Percentiles rank a stretch among this genome's conserved stretches.
These are phyloP conservation scores for Spodoptera frugiperda DNA, from an alignment of 1,140 invertebrate genomes.

Conservation along the genomic window DNA sequence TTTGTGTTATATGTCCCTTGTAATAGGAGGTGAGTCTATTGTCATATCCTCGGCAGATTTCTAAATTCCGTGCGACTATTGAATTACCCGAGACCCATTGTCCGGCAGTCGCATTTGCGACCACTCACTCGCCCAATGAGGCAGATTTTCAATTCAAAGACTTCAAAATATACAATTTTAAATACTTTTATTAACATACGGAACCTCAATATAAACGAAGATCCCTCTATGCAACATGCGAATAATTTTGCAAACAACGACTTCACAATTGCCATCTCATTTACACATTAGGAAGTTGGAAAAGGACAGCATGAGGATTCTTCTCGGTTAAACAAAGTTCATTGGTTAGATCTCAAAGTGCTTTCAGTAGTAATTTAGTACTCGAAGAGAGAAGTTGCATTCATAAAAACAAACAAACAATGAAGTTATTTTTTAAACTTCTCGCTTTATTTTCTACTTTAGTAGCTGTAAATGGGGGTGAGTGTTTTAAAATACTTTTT, in stretches of 20 bases:
- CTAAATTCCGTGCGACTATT: too few species aligned
- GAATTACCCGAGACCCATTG: too few species aligned
- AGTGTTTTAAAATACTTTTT: neutral
- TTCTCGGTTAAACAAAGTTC: neutral
- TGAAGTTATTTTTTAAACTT: slow-evolving; percentile 4
- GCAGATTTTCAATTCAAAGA: too few species aligned
- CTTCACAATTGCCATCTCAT: neutral
- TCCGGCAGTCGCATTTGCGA: too few species aligned
- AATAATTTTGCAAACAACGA: neutral
- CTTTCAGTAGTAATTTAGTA: neutral
- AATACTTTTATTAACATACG: neutral
- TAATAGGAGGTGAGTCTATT: too few species aligned
- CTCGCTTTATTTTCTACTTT: slow-evolving; percentile 17
- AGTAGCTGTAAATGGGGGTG: slow-evolving; percentile 10
- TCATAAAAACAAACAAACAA: neutral
- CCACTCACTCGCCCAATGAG: too few species aligned
- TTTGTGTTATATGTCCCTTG: too few species aligned
- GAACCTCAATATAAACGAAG: neutral
- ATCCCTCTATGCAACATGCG: neutral
- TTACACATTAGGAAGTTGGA: neutral
- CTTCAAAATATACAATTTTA: too few species aligned
- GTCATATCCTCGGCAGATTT: too few species aligned
- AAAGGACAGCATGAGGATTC: slow-evolving; percentile 32
- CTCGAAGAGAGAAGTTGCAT: slow-evolving; percentile 4
- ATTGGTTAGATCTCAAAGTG: slow-evolving; percentile 7